Conservation (phyloP, 2,888 invertebrate genomes). For the Argynnis bischoffii region DNA sequence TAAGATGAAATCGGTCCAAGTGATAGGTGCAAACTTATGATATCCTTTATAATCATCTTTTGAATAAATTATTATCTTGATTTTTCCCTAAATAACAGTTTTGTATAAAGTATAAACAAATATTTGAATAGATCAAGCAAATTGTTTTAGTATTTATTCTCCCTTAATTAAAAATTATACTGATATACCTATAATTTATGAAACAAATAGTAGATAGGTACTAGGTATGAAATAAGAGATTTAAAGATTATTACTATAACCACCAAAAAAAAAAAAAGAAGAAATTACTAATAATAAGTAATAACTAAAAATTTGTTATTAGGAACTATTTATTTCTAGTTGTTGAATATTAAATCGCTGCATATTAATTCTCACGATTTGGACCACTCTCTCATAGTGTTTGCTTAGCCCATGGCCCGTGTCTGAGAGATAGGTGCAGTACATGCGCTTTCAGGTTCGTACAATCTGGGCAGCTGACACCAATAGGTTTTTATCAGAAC, state of each 20-base stretch:
- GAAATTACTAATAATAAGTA: too few species aligned
- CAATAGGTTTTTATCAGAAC: constrained; percentile 79
- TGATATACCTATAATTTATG: too few species aligned
- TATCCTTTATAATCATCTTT: not conserved
- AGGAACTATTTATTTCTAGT: not conserved
- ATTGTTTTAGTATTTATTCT: too few species aligned
- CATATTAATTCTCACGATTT: constrained; percentile 41
- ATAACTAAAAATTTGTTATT: too few species aligned
- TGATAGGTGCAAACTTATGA: constrained; percentile 27
- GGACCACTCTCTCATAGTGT: constrained; percentile 54
- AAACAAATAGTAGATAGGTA: too few species aligned
- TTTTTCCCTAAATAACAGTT: too few species aligned
- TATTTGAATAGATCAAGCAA: too few species aligned
- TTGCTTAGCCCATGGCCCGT: constrained; percentile 76
- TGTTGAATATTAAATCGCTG: not conserved
- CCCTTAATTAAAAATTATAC: too few species aligned
- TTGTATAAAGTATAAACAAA: too few species aligned
- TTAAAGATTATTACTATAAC: too few species aligned
- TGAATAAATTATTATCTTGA: not conserved
- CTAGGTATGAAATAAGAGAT: too few species aligned
- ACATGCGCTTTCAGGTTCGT: constrained; percentile 79
- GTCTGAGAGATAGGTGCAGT: constrained; percentile 76
- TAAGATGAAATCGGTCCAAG: constrained; percentile 58
- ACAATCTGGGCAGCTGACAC: constrained; percentile 76
- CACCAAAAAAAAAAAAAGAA: too few species aligned